A percentile compares a stretch with the other conserved stretches of the same genome.
Evolutionary conservation across 2,113 vertebrate genomes (phyloP).

Genomic region (Hippocampus zosterae): DNA sequence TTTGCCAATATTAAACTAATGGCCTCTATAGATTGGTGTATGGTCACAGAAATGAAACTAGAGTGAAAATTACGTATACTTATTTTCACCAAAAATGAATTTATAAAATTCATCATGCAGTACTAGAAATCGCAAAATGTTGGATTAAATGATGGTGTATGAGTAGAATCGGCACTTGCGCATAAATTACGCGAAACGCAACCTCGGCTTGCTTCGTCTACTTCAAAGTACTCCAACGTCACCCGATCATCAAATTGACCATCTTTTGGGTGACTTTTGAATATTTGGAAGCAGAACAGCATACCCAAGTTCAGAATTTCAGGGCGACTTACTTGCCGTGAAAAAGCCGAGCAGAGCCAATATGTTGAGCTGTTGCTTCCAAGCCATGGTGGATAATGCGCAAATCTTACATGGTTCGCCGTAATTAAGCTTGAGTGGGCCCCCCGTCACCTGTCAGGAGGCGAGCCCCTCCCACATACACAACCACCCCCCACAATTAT

Average conservation of each 20-base stretch:
- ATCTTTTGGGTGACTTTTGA: not conserved
- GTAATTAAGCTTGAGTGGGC: slow-evolving; percentile 20
- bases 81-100: not conserved
- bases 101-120: not conserved
- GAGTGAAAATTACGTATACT: no score
- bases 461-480: slow-evolving; percentile 15
- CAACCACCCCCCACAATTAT: not conserved
- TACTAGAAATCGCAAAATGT: not conserved
- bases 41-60: no score
- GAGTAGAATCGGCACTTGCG: not conserved
- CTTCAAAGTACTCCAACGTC: not conserved
- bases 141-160: not conserved
- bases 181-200: not conserved
- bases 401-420: not conserved
- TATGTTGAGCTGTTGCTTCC: slow-evolving; percentile 2
- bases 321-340: slow-evolving; percentile 34
- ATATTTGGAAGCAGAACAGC: not conserved
- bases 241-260: not conserved
- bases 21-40: no score
- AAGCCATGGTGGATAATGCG: slow-evolving; percentile 38
- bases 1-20: not conserved
- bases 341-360: slow-evolving; percentile 27
- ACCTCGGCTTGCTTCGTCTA: no score
- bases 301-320: not conserved
- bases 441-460: slow-evolving; percentile 1